These are phyloP conservation scores for Poeciliopsis retropinna DNA, from an alignment of 2,113 vertebrate genomes.

Conservation along the genomic window DNA sequence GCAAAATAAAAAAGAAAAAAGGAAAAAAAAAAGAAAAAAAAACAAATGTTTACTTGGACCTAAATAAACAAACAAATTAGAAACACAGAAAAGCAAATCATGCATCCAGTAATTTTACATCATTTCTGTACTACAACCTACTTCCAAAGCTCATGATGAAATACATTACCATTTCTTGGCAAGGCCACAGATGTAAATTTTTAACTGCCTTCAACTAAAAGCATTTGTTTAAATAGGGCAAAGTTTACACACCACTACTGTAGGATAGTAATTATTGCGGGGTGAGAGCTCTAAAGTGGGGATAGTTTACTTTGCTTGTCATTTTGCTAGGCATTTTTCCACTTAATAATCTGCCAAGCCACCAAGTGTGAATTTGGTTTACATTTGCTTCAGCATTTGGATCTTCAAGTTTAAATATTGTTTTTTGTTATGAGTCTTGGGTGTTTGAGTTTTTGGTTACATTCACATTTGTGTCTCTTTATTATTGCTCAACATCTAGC, in stretches of 20 bases:
- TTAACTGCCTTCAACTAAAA: constrained; percentile 35
- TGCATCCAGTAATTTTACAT: not conserved
- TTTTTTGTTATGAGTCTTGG: too few species aligned
- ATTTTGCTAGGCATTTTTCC: not conserved
- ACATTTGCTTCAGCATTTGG: not conserved
- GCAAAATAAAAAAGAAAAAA: too few species aligned
- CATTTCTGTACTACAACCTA: constrained; percentile 37
- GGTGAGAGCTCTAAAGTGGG: constrained; percentile 23
- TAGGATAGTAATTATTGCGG: constrained; percentile 12
- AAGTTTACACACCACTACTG: constrained; percentile 21
- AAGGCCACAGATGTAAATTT: constrained; percentile 23
- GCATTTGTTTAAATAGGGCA: constrained; percentile 37
- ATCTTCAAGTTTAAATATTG: too few species aligned
- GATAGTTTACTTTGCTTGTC: not conserved
- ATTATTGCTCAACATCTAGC: too few species aligned
- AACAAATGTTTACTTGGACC: constrained; percentile 3
- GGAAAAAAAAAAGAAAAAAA: constrained; percentile 1
- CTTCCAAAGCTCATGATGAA: constrained; percentile 34
- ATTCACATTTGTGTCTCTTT: too few species aligned
- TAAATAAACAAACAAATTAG: not conserved
- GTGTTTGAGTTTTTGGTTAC: too few species aligned
- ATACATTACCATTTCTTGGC: constrained; percentile 55
- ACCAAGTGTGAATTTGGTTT: not conserved
- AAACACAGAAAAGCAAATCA: not conserved
- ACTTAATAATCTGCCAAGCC: not conserved